Evolutionary conservation across 2,113 vertebrate species (phyloP).

Genomic region (Limnothrissa miodon): DNA sequence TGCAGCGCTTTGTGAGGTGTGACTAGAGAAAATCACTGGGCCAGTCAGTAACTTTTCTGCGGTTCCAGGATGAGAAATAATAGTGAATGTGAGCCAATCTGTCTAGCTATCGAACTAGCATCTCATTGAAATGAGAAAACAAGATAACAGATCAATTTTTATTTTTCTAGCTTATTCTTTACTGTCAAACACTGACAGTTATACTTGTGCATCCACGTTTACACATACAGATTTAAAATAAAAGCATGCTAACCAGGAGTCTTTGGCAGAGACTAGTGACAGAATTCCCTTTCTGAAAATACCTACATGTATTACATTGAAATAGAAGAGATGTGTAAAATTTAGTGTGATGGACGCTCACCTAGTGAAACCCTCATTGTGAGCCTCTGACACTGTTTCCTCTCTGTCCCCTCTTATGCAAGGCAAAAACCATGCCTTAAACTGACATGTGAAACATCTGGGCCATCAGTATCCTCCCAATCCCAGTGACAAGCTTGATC

Average conservation of each 20-base stretch:
- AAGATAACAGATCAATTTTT: neutral
- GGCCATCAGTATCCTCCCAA: conserved; percentile 7
- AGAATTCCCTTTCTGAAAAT: neutral
- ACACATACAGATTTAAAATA: too few relatives aligned
- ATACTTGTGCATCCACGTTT: neutral
- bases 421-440: conserved; percentile 20
- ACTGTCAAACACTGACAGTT: neutral
- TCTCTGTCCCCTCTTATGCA: neutral
- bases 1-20: neutral
- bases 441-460: conserved; percentile 19
- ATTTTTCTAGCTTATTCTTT: neutral
- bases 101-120: too few relatives aligned
- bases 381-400: neutral
- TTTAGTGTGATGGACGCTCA: neutral
- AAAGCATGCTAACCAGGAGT: neutral
- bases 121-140: neutral
- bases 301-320: neutral
- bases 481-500: conserved; percentile 15
- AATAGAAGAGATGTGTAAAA: neutral
- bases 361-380: neutral
- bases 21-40: neutral
- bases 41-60: neutral
- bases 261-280: neutral
- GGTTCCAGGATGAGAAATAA: neutral
- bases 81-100: too few relatives aligned